Evolutionary conservation across 2,888 invertebrate species (phyloP), one percentile per base, ranked within the genome.

Genomic region (Lepidocyrtinus sp.): DNA sequence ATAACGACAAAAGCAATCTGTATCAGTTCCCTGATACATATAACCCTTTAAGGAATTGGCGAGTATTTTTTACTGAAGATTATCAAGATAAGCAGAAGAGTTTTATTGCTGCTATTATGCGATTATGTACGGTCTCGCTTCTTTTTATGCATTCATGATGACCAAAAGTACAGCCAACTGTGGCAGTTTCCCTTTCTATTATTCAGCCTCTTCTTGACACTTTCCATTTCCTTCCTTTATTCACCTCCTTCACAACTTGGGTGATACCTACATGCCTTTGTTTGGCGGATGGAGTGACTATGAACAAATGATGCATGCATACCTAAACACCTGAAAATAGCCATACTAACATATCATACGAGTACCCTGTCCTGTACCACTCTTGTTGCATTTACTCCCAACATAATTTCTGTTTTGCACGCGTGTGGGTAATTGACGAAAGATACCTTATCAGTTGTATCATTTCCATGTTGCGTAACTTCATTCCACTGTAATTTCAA

Each of bases 221-320:
- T 77, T 77, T 77, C 77, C 67, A 77, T 77, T 77, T 77, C 77
- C 77, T 77, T 77, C 77, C 77, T 77, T 46, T 27, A 12, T 45
- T 36, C 36, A 36, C 5, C 36, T 36, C 36, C 36, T 36, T 36
- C 36, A 12, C 36, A 36, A 36, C 36, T 36, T 36, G 36, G n/a
- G 36, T 36, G n/a, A n/a, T n/a, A n/a, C n/a, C n/a, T n/a, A n/a
- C n/a, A n/a, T n/a, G n/a, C n/a, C n/a, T n/a, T n/a, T n/a, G n/a
- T n/a, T n/a, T n/a, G n/a, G n/a, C n/a, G n/a, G n/a, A n/a, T n/a
- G n/a, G n/a, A n/a, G n/a, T n/a, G n/a, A n/a, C n/a, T n/a, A n/a
- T n/a, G n/a, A n/a, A 36, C 36, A 36, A 36, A 36, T 36, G 12
- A 36, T 5, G 36, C 12, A 12, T 36, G 36, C 36, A 36, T 36